phyloP scores from a whole-genome alignment of 2,113 vertebrate genomes.

The Vimba vimba region DNA sequence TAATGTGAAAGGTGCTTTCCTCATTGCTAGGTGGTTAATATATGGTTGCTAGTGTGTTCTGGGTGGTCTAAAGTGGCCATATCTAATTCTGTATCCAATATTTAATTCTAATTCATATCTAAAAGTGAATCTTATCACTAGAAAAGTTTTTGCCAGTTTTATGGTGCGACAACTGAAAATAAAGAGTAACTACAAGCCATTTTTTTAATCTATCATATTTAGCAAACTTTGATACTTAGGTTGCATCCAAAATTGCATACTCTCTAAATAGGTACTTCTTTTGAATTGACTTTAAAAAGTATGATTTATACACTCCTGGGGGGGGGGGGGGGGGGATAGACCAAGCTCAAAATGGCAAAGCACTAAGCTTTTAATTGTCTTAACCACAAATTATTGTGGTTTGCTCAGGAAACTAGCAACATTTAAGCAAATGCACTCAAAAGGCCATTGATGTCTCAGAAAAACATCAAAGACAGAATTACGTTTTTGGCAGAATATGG shows the following conservation, averaged over 20 bases:
- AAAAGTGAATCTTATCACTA: background rate
- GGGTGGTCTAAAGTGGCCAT: background rate
- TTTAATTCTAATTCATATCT: no score
- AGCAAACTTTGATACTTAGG: background rate
- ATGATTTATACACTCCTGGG: background rate
- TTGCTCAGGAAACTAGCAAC: no score
- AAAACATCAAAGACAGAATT: no score
- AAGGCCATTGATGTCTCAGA: no score
- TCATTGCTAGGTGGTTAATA: background rate
- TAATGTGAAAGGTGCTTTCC: background rate
- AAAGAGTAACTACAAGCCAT: background rate
- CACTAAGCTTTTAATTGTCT: no score
- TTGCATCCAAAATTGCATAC: background rate
- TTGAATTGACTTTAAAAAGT: background rate
- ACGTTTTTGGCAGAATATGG: no score
- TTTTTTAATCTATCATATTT: background rate
- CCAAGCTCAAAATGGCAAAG: no score
- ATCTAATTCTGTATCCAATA: no score
- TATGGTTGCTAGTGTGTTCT: background rate
- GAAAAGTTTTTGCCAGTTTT: background rate
- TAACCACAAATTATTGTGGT: no score
- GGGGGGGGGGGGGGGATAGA: no score
- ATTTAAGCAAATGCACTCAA: no score
- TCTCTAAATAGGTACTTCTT: background rate
- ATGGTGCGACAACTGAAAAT: background rate